These are phyloP conservation scores for Hymenochirus boettgeri DNA, from an alignment of 2,113 vertebrate genomes.

Conservation along the genomic window DNA sequence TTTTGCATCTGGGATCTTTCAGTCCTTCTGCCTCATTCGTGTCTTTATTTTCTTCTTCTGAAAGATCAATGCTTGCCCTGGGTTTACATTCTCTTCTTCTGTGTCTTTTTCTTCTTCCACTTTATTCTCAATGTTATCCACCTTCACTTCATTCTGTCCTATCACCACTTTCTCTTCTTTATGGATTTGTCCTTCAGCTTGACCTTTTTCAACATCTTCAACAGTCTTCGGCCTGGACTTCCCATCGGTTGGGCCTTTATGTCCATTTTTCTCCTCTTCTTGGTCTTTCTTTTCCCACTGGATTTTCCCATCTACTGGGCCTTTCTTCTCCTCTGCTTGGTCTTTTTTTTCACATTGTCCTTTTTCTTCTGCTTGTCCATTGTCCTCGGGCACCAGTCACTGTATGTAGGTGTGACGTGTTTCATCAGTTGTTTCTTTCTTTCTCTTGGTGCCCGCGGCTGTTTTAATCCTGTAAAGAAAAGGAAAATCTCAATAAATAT, in stretches of 20 bases:
- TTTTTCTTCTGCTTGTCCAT: not conserved
- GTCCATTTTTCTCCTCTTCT: not conserved
- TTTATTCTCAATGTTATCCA: not conserved
- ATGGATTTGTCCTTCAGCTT: not conserved
- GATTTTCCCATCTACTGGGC: no score
- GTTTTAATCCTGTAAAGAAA: conserved; percentile 42
- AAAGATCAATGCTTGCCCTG: not conserved
- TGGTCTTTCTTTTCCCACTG: not conserved
- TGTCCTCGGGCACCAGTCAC: not conserved
- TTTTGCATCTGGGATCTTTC: not conserved
- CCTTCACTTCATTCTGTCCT: not conserved
- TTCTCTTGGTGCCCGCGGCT: not conserved
- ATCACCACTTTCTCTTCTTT: not conserved
- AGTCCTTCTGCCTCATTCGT: not conserved
- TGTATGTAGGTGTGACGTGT: not conserved
- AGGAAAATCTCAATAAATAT: conserved; percentile 24
- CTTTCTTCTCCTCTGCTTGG: not conserved
- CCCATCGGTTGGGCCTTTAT: not conserved
- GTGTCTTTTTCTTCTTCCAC: not conserved
- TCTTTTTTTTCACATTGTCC: not conserved
- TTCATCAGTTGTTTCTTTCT: not conserved
- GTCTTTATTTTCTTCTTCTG: not conserved
- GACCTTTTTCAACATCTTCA: not conserved
- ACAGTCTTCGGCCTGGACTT: not conserved
- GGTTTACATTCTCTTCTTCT: not conserved